Base-by-base conservation (phyloP, 1,140 invertebrate species). In the Pachypeltis micranthus region DNA sequence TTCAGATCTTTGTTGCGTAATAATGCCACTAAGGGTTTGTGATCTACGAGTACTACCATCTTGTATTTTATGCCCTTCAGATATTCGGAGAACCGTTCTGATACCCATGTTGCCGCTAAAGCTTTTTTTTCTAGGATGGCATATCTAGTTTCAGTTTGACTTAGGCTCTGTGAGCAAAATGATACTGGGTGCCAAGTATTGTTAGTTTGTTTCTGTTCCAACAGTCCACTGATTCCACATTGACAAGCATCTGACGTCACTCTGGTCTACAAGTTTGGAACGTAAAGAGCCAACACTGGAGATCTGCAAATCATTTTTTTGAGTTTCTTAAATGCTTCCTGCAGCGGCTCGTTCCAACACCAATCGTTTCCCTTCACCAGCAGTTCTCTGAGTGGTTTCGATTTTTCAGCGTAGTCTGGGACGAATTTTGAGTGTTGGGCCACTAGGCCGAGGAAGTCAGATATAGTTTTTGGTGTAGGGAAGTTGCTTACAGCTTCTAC, bases 371-470 rank as follows among this genome's bases (percentile, higher is more conserved):
- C 65, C 65, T 74, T 72, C 54, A 71, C 70, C 2, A 69, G 69
- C 25, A 75, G 63, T 16, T 70, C 63, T 0, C 71, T 69, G 21
- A 76, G 51, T 1, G 71, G 72, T 23, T 63, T 60, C 1, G 72
- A 68, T n/a, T 70, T 70, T 31, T 65, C 12, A 14, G 74, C 70
- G n/a, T n/a, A n/a, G n/a, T n/a, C n/a, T n/a, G n/a, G n/a, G n/a
- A n/a, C n/a, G n/a, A n/a, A n/a, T n/a, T 70, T 59, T 26, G 71
- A 44, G 63, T 75, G 74, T 67, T 73, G 78, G 2, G 69, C 67
- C 2, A 70, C 66, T 34, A 79, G 67, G 1, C 78, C 78, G 0
- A 79, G 51, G 63, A 81, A 78, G 47, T 75, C 70, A 51, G 72
- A 70, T 12, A 68, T 59, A 62, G 62, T 71, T 56, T 62, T 67